These are phyloP conservation scores for Ormyrus rosae DNA, from an alignment of 2,888 invertebrate genomes.

Conservation along the genomic window DNA sequence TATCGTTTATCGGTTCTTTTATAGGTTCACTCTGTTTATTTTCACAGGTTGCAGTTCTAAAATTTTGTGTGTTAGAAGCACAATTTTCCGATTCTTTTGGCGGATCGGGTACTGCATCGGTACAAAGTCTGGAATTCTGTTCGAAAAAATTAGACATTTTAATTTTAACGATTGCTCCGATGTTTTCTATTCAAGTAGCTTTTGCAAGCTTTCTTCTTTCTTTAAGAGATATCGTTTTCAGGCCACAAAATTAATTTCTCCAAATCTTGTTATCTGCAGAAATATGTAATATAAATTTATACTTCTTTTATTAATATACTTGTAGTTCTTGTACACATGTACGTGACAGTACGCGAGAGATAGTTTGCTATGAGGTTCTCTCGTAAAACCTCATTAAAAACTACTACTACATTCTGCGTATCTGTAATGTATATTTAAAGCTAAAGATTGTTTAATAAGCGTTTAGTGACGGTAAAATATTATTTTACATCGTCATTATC, in stretches of 20 bases:
- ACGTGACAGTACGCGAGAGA: no score
- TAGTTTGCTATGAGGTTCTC: no score
- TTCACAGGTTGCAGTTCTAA: neutral
- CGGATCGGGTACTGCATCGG: conserved; percentile 42
- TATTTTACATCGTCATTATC: no score
- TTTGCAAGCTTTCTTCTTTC: neutral
- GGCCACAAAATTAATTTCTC: no score
- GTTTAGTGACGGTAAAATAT: conserved; percentile 34
- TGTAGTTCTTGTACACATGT: neutral
- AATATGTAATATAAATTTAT: neutral
- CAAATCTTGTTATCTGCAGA: neutral
- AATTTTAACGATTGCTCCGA: neutral
- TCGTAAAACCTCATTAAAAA: no score
- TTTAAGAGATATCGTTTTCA: neutral
- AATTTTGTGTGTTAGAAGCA: conserved; percentile 68
- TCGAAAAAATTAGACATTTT: conserved; percentile 28
- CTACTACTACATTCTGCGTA: no score
- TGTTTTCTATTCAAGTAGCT: neutral
- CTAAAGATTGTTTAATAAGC: no score
- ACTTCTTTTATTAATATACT: neutral
- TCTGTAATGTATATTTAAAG: no score
- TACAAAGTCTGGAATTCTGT: neutral
- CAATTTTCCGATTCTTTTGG: conserved; percentile 18
- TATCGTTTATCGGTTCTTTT: neutral
- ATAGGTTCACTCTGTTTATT: conserved; percentile 2